Conservation (phyloP, 2,113 vertebrate genomes). For the Amazona vittata region DNA sequence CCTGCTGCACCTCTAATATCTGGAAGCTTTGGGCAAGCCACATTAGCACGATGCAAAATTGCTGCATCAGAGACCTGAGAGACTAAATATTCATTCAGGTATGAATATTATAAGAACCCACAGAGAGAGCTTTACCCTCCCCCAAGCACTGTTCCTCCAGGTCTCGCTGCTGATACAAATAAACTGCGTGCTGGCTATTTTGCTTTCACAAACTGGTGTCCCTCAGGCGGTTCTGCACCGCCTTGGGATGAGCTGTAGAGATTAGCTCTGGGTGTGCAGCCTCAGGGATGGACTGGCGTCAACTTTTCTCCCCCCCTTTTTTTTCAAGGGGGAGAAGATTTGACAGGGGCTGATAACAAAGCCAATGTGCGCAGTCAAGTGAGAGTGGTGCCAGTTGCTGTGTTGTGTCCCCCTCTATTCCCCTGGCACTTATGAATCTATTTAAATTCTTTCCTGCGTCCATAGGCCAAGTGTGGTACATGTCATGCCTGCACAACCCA, state of each 20-base stretch:
- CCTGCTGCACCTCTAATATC: not conserved
- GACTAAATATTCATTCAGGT: not conserved
- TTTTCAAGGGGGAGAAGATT: not conserved
- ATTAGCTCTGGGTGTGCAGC: not conserved
- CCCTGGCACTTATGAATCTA: not conserved
- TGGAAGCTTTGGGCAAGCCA: not conserved
- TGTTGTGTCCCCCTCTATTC: not conserved
- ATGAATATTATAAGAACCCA: not conserved
- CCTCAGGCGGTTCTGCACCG: not conserved
- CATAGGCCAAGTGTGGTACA: not conserved
- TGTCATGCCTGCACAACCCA: not conserved
- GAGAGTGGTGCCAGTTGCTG: not conserved
- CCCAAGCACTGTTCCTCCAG: not conserved
- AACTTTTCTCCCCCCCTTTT: not conserved
- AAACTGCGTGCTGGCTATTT: not conserved
- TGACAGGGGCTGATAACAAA: constrained; percentile 34
- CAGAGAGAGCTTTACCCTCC: not conserved
- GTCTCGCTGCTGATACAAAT: not conserved
- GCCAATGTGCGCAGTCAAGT: not conserved
- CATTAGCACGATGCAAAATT: not conserved
- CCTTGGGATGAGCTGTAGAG: constrained; percentile 14
- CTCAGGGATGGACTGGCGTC: not conserved
- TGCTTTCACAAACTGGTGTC: not conserved
- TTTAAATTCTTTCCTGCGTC: not conserved
- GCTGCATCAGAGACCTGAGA: not conserved